Conservation (phyloP, 2,888 invertebrate genomes). For the Flexamia atlantica region DNA sequence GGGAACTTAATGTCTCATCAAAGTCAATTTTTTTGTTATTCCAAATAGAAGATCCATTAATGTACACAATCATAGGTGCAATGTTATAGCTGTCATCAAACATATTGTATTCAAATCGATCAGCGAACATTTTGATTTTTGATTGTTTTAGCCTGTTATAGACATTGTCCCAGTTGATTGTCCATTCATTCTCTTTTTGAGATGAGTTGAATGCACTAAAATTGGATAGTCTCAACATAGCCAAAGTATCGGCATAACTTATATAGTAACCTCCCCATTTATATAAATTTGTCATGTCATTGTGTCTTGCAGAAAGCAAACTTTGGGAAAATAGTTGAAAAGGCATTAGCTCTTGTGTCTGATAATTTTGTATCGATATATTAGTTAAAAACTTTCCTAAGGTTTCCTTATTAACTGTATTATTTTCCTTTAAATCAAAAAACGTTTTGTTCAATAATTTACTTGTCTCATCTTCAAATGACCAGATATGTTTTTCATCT, state of each 20-base stretch:
- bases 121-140: not conserved
- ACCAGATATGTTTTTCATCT: constrained; percentile 2
- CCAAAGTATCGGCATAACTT: not conserved
- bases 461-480: not conserved
- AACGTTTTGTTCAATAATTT: no score
- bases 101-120: not conserved
- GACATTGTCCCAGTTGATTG: constrained; percentile 6
- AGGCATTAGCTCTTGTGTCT: constrained; percentile 19
- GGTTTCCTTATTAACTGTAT: not conserved
- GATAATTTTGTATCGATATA: not conserved
- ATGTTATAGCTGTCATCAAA: not conserved
- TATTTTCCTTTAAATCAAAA: no score
- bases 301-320: not conserved
- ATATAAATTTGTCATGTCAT: not conserved
- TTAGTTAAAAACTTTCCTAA: not conserved
- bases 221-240: not conserved
- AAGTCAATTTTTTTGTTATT: not conserved
- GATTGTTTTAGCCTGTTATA: not conserved
- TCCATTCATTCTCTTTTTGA: not conserved
- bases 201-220: not conserved
- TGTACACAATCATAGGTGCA: not conserved
- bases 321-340: constrained; percentile 25
- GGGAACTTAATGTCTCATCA: not conserved
- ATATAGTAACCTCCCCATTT: not conserved
- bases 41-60: constrained; percentile 10